These are phyloP conservation scores for Recurvirostra avosetta DNA, from an alignment of 2,113 vertebrate species.

Conservation along the genomic window DNA sequence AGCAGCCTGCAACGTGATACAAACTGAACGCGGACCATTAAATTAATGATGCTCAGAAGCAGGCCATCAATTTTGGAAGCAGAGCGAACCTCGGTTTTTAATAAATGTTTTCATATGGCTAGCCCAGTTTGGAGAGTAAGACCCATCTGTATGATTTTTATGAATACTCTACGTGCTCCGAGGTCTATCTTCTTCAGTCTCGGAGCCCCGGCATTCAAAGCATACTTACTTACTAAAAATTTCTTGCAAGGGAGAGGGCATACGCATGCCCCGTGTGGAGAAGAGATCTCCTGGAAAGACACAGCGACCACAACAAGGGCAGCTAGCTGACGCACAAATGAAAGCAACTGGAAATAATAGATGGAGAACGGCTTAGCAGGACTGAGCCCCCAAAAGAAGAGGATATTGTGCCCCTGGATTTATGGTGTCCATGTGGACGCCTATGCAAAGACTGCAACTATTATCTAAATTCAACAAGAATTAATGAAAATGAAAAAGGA, in stretches of 20 bases:
- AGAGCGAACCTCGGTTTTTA: neutral
- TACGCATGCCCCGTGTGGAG: accelerated
- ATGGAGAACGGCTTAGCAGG: neutral
- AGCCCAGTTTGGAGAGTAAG: neutral
- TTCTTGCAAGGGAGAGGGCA: neutral
- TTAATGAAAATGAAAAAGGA: neutral
- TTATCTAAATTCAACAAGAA: neutral
- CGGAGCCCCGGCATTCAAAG: neutral
- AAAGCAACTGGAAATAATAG: accelerated
- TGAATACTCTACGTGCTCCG: neutral
- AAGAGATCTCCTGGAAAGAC: neutral
- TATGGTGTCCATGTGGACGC: neutral
- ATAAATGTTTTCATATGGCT: neutral
- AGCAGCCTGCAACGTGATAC: neutral
- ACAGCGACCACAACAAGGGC: accelerated
- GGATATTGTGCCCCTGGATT: neutral
- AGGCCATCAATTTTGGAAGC: neutral
- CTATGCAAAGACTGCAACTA: neutral
- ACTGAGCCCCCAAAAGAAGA: neutral
- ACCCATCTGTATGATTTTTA: neutral
- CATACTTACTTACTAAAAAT: neutral
- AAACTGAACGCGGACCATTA: neutral
- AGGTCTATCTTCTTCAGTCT: neutral
- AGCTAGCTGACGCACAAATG: neutral
- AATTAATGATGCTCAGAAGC: conserved; percentile 18